These are phyloP conservation scores for Tenthredo livida DNA, from an alignment of 2,888 invertebrate species.

Conservation along the genomic window DNA sequence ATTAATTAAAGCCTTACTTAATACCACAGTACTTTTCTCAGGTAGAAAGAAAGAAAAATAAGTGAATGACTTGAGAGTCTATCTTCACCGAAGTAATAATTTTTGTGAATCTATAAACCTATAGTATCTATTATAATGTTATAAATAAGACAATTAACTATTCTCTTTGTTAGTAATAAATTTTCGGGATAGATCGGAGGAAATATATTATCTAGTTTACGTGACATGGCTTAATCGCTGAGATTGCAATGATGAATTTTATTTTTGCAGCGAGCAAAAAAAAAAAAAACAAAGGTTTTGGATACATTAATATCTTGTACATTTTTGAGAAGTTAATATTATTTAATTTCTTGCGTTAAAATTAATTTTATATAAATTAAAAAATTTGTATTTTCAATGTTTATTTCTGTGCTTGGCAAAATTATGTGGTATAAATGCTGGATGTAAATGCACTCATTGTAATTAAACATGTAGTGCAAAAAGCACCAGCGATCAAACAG, in stretches of 20 bases:
- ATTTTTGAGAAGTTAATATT: not conserved
- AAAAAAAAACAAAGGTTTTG: not conserved
- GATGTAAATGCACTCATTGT: constrained; percentile 5
- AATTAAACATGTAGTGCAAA: not conserved
- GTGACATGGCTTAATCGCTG: not conserved
- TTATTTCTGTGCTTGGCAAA: not conserved
- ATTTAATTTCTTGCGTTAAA: not conserved
- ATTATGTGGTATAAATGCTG: not conserved
- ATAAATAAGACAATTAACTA: not conserved
- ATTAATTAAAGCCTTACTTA: constrained; percentile 23
- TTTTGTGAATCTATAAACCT: not conserved
- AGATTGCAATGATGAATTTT: not conserved
- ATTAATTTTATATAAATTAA: not conserved
- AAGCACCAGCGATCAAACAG: not conserved
- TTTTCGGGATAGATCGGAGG: not conserved
- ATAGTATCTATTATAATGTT: not conserved
- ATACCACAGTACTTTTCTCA: constrained; percentile 31
- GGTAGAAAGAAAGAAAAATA: not conserved
- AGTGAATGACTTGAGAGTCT: constrained; percentile 17
- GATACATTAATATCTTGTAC: not conserved
- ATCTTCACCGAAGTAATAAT: constrained; percentile 5
- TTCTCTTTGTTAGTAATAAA: constrained; percentile 8
- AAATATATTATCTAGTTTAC: constrained; percentile 24
- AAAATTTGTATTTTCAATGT: not conserved
- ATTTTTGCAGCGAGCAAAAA: not conserved